These are phyloP conservation scores for Cynaeus angustus DNA, from an alignment of 2,888 invertebrate genomes.

Conservation along the genomic window DNA sequence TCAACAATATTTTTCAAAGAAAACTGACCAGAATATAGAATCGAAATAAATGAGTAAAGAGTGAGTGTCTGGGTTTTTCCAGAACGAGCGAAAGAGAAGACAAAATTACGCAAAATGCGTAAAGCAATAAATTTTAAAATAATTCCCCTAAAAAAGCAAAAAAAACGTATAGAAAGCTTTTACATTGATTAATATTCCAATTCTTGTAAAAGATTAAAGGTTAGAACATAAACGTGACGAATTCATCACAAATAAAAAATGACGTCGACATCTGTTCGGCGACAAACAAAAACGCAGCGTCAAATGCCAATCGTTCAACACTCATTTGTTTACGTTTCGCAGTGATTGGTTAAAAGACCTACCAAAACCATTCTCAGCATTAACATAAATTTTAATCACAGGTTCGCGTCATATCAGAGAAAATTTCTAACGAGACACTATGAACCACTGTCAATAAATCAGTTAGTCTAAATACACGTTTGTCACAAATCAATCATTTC, in stretches of 20 bases:
- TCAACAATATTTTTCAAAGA: slow-evolving; percentile 41
- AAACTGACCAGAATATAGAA: slow-evolving; percentile 40
- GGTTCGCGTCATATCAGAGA: slow-evolving; percentile 38
- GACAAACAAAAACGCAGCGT: slow-evolving; percentile 3
- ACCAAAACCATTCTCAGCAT: slow-evolving; percentile 42
- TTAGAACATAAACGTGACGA: slow-evolving; percentile 6
- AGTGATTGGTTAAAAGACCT: slow-evolving; percentile 28
- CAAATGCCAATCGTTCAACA: slow-evolving; percentile 8
- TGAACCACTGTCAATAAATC: slow-evolving; percentile 28
- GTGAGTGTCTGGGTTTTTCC: slow-evolving; percentile 30
- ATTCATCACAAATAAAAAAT: not conserved
- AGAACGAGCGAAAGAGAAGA: slow-evolving; percentile 31
- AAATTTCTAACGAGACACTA: slow-evolving; percentile 36
- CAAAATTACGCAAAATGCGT: slow-evolving; percentile 33
- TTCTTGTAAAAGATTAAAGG: slow-evolving; percentile 24
- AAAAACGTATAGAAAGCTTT: not conserved
- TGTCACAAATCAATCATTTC: slow-evolving; percentile 50
- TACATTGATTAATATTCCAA: not conserved
- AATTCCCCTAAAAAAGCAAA: slow-evolving; percentile 8
- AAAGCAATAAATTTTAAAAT: slow-evolving; percentile 35
- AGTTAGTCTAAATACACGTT: slow-evolving; percentile 42
- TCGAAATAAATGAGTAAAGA: slow-evolving; percentile 32
- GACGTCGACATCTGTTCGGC: not conserved
- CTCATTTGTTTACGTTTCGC: slow-evolving; percentile 21
- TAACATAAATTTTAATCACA: slow-evolving; percentile 42